Evolutionary conservation across 2,797 vertebrate species (phyloP).

Genomic region (Alcedo quadribrachys): DNA sequence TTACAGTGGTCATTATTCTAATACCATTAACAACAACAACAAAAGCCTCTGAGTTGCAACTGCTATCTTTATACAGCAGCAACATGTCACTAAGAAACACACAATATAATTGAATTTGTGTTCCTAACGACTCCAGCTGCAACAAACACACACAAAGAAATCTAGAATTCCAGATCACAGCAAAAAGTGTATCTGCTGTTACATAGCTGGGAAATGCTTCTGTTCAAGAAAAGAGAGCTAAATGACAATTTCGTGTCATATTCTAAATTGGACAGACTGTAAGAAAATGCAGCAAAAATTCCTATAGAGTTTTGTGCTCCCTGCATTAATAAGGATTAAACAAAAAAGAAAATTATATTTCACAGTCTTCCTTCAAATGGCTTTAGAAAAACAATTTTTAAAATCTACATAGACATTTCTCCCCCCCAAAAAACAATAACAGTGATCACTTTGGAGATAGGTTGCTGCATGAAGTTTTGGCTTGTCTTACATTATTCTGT

Average conservation of each 20-base stretch:
- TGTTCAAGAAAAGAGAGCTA: neutral
- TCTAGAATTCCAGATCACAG: neutral
- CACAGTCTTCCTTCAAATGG: neutral
- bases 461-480: neutral
- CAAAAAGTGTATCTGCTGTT: neutral
- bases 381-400: neutral
- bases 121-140: neutral
- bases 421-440: neutral
- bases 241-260: neutral
- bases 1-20: neutral
- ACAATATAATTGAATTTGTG: neutral
- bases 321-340: neutral
- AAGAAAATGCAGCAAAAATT: neutral
- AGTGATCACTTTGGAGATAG: neutral
- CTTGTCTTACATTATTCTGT: neutral
- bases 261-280: neutral
- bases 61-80: neutral
- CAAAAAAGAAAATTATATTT: neutral
- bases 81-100: neutral
- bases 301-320: neutral
- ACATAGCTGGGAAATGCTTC: neutral
- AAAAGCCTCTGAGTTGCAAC: neutral
- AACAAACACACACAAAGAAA: neutral
- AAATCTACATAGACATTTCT: neutral
- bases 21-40: neutral